Base-by-base conservation (phyloP, 1,140 invertebrate species). In the Cherax destructor region DNA sequence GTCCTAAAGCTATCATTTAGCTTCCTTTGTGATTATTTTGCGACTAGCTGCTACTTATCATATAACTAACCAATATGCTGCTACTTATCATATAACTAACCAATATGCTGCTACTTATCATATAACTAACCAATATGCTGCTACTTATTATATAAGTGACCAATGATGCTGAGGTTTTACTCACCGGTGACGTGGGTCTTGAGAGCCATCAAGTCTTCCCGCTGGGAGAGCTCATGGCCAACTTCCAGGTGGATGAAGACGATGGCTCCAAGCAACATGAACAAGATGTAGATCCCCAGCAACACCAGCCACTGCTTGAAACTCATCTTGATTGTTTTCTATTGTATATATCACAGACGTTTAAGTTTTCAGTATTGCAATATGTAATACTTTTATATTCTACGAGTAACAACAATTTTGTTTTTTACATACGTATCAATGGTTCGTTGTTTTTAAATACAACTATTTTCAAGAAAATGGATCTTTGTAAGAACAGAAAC, bases 301-400 rank as follows among this genome's bases (percentile, higher is more conserved):
- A 88, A 9, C 59, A 81, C 77, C 21, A 88, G 18, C 86, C 86
- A 88, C 41, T 79, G 59, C 59, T 50, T 88, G 77, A 49, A 81
- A 21, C 77, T 88, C 56, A 88, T 80, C 77, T 41, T 41, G 30
- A 41, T 41, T 41, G 30, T 41, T 41, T 41, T 41, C 30, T 41
- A 41, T 41, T 41, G 30, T 41, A 41, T 41, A 41, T 41, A 41
- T 41, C 30, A 41, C 30, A 41, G 30, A 41, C 2, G 30, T 41
- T 41, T 1, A 41, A 41, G 30, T 41, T 41, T 41, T 41, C 30
- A 41, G 30, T 41, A 41, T 41, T 41, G 30, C 30, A 41, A 41
- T 41, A 41, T 41, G 30, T 41, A 41, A 41, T 2, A 41, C 30
- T 41, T 41, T 41, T 41, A 41, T 41, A 41, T 41, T 41, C 30